Evolutionary conservation across 2,797 vertebrate genomes (phyloP).

Genomic region (Darevskia mixta): DNA sequence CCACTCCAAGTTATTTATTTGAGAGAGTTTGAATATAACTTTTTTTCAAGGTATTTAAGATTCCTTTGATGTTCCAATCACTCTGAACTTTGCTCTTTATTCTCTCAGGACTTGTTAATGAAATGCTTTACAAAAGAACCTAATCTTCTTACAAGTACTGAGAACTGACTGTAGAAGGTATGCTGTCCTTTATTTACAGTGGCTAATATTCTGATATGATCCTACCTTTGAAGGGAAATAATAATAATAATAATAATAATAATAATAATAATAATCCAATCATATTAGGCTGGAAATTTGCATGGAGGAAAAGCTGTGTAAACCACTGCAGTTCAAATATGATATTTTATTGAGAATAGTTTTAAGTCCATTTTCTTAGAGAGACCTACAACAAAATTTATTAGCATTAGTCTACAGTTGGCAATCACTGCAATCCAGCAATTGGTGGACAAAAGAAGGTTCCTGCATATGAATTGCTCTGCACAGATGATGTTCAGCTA

Average conservation of each 20-base stretch:
- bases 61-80: conserved; percentile 23
- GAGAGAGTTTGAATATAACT: conserved; percentile 23
- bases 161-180: neutral
- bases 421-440: neutral
- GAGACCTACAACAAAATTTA: neutral
- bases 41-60: neutral
- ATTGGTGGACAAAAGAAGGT: neutral
- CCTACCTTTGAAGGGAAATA: neutral
- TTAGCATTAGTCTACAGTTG: neutral
- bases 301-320: neutral
- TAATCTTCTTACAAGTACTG: conserved; percentile 13
- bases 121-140: conserved; percentile 18
- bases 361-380: neutral
- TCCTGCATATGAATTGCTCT: neutral
- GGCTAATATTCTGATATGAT: neutral
- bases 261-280: neutral
- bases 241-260: neutral
- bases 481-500: neutral
- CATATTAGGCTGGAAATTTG: neutral
- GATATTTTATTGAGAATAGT: neutral
- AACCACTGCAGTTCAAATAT: neutral
- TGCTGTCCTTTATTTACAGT: neutral
- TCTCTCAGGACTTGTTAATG: conserved; percentile 10
- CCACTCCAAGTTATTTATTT: conserved; percentile 5
- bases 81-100: conserved; percentile 34